phyloP scores from a whole-genome alignment of 92 coral and sea anemone species.

The Palythoa grandiflora region DNA sequence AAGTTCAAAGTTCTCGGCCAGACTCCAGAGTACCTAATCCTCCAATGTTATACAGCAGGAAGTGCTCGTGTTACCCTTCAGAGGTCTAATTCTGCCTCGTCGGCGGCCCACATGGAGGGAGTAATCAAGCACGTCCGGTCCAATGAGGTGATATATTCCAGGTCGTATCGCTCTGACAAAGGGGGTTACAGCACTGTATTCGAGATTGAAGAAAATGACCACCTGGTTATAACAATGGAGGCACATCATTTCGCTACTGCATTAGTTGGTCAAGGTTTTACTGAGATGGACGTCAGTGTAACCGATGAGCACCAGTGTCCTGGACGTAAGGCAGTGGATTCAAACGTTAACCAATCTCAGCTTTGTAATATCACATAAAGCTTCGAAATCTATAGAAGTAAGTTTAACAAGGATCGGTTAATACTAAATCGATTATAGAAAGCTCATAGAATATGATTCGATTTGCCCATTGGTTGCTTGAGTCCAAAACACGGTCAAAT shows the following conservation, averaged over 20 bases:
- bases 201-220: slow-evolving; percentile 11
- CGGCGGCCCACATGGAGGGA: slow-evolving; percentile 60
- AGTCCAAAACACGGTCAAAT: no score
- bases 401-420: no score
- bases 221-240: slow-evolving; percentile 40
- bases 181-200: slow-evolving; percentile 46
- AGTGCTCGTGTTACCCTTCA: not conserved
- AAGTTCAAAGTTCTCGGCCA: slow-evolving; percentile 49
- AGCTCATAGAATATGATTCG: no score
- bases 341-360: no score
- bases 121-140: slow-evolving; percentile 35
- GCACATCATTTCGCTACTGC: slow-evolving; percentile 51
- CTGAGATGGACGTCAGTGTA: slow-evolving; percentile 42
- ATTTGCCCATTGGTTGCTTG: no score
- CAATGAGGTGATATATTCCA: slow-evolving; percentile 25
- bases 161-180: slow-evolving; percentile 56
- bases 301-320: no score
- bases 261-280: slow-evolving; percentile 46
- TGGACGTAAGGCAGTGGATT: no score
- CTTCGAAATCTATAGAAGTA: no score
- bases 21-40: slow-evolving; percentile 43
- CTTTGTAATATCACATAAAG: no score
- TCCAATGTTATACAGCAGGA: slow-evolving; percentile 32
- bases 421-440: no score
- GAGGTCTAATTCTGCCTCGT: slow-evolving; percentile 18